Conservation (phyloP, 1,140 invertebrate genomes). For the Dufourea novaeangliae region DNA sequence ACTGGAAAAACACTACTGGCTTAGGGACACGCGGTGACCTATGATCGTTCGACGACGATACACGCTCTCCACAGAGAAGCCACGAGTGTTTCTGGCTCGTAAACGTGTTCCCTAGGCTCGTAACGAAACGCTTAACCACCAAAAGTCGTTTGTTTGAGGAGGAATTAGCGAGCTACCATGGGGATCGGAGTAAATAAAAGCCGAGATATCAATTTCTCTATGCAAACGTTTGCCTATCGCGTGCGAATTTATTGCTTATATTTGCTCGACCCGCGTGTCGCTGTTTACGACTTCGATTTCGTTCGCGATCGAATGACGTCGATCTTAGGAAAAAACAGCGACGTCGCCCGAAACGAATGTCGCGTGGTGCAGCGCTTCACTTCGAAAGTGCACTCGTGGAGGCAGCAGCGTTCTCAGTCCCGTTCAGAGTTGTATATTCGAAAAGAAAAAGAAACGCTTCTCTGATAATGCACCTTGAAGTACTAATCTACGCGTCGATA, state of each 20-base stretch:
- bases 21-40: not conserved
- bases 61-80: not conserved
- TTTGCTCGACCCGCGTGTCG: conserved; percentile 1
- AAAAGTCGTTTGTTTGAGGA: not conserved
- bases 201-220: conserved; percentile 14
- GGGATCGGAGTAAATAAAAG: conserved; percentile 5
- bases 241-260: conserved; percentile 16
- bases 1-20: too few relatives aligned
- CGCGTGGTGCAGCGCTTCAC: too few relatives aligned
- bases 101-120: not conserved
- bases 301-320: not conserved
- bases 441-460: too few relatives aligned
- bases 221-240: conserved; percentile 13
- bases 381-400: too few relatives aligned
- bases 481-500: too few relatives aligned
- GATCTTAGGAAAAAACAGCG: too few relatives aligned
- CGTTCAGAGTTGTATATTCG: too few relatives aligned
- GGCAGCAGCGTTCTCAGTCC: too few relatives aligned
- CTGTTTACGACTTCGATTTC: not conserved
- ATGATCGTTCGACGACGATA: too few relatives aligned
- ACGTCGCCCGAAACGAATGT: too few relatives aligned
- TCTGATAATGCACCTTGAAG: too few relatives aligned
- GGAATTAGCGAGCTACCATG: not conserved
- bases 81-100: too few relatives aligned
- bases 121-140: not conserved